Conservation (phyloP, 2,888 invertebrate species). For the Nyleta sp. region DNA sequence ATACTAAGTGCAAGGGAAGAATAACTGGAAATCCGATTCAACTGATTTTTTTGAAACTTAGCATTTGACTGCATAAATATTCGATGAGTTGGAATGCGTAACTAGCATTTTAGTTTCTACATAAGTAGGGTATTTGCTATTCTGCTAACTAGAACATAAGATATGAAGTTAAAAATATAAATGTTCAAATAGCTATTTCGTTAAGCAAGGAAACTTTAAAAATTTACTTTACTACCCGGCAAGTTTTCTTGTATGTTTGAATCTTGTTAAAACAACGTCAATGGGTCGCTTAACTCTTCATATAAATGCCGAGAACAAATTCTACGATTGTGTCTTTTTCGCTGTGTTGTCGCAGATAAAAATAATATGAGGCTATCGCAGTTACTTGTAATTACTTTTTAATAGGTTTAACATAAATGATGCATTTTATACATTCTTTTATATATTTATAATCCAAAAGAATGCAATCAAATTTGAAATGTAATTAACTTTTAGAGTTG, state of each 20-base stretch:
- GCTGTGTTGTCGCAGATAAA: too few species aligned
- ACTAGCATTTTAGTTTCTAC: constrained; percentile 40
- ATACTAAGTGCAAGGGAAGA: too few species aligned
- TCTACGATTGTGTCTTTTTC: too few species aligned
- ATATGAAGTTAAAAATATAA: constrained; percentile 41
- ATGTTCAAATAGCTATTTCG: constrained; percentile 37
- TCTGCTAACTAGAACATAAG: constrained; percentile 44
- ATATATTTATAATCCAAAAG: too few species aligned
- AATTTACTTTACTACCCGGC: constrained; percentile 16
- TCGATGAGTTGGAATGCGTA: constrained; percentile 25
- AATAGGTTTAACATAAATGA: too few species aligned
- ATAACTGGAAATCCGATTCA: too few species aligned
- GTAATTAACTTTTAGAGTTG: too few species aligned
- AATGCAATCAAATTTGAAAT: too few species aligned
- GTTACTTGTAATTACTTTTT: too few species aligned
- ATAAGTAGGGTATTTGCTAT: constrained; percentile 43
- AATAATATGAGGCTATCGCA: too few species aligned
- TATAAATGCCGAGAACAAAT: constrained; percentile 9
- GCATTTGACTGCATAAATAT: constrained; percentile 13
- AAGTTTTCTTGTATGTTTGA: constrained; percentile 23
- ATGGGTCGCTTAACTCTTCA: constrained; percentile 6
- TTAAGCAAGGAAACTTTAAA: constrained; percentile 27
- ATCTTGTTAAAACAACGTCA: constrained; percentile 41
- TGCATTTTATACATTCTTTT: too few species aligned
- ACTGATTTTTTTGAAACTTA: constrained; percentile 22